A percentile compares a stretch with the other conserved stretches of the same genome.
Conservation (phyloP, 2,888 invertebrate genomes). For the Pyrrhosoma nymphula region DNA sequence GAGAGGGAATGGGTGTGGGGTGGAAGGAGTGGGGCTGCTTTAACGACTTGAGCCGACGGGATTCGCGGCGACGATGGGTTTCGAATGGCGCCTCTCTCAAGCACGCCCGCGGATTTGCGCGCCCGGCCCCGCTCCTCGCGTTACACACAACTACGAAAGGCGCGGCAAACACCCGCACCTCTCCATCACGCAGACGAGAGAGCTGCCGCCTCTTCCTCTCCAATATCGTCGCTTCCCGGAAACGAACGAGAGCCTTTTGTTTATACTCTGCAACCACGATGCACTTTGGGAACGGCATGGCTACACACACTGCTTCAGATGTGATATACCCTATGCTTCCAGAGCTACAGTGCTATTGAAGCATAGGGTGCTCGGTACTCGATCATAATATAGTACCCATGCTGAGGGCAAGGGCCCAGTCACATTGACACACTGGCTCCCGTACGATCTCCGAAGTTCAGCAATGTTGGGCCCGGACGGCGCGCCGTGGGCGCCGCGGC, state of each 20-base stretch:
- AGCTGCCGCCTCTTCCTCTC: neutral
- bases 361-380: too few species aligned
- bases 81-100: neutral
- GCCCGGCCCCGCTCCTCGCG: neutral
- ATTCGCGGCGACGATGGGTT: neutral
- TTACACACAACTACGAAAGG: neutral
- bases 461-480: too few species aligned
- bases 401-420: too few species aligned
- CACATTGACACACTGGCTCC: too few species aligned
- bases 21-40: neutral
- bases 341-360: too few species aligned
- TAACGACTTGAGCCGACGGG: neutral
- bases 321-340: neutral
- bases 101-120: neutral
- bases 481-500: too few species aligned
- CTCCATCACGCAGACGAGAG: neutral
- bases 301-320: neutral
- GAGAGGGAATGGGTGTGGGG: too few species aligned
- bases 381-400: too few species aligned
- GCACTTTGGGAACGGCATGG: neutral
- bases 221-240: neutral
- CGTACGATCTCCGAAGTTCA: too few species aligned
- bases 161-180: neutral
- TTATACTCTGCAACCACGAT: neutral
- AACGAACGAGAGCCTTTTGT: too few species aligned